These are phyloP conservation scores for Lophura nycthemera DNA, from an alignment of 2,113 vertebrate genomes.

Conservation along the genomic window DNA sequence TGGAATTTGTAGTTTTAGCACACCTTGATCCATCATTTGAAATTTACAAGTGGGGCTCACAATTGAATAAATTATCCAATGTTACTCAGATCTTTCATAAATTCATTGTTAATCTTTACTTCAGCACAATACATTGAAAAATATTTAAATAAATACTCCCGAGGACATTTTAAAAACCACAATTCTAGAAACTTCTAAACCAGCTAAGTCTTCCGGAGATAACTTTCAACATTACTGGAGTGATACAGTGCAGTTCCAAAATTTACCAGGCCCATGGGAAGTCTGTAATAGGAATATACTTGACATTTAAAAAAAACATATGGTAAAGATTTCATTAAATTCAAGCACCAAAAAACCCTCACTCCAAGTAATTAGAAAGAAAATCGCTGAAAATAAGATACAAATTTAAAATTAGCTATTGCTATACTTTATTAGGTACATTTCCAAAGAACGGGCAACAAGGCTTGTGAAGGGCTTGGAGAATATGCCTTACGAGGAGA, in stretches of 20 bases:
- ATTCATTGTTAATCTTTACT: background rate
- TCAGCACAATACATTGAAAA: background rate
- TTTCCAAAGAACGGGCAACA: background rate
- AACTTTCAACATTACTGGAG: background rate
- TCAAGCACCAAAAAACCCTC: background rate
- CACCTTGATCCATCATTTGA: background rate
- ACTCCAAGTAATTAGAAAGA: background rate
- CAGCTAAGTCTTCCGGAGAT: background rate
- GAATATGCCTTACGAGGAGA: too few species aligned
- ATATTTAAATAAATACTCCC: background rate
- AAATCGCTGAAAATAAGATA: background rate
- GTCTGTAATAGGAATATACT: background rate
- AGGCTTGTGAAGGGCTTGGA: too few species aligned
- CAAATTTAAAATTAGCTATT: background rate
- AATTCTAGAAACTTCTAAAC: background rate
- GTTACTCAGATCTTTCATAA: background rate
- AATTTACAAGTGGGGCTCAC: background rate
- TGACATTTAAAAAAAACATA: background rate
- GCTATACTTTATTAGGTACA: background rate
- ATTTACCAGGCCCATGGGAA: background rate
- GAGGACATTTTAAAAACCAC: accelerated
- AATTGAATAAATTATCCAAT: background rate
- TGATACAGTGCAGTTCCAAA: background rate
- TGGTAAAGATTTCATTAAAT: background rate
- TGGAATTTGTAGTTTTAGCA: background rate